phyloP scores from a whole-genome alignment of 2,888 invertebrate species.

The Cremastinae sp. region DNA sequence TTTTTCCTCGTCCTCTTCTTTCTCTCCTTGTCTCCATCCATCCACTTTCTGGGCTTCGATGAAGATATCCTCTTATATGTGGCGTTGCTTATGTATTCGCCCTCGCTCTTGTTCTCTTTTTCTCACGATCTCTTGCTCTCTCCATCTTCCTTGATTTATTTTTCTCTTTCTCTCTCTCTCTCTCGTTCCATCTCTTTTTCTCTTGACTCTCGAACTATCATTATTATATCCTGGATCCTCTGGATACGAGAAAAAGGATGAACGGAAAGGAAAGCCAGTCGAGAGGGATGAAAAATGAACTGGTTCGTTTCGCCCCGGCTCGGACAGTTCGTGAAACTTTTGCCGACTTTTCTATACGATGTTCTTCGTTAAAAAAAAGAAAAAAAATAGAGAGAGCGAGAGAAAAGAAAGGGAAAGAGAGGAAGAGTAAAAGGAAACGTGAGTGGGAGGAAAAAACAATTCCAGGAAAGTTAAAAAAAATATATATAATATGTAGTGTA shows the following conservation, averaged over 20 bases:
- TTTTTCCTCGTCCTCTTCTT: neutral
- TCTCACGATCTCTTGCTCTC: neutral
- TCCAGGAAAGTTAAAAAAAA: too few relatives aligned
- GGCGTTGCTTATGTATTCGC: slow-evolving; percentile 25
- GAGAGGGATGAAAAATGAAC: slow-evolving; percentile 74
- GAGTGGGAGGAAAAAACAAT: slow-evolving; percentile 43
- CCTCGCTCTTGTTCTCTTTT: too few relatives aligned
- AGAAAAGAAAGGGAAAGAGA: slow-evolving; percentile 57
- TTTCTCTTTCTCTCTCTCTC: slow-evolving; percentile 4
- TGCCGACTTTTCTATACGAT: slow-evolving; percentile 68
- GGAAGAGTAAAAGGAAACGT: slow-evolving; percentile 50
- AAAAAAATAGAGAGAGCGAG: slow-evolving; percentile 39
- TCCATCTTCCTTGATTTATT: slow-evolving; percentile 15
- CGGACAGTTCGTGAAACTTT: slow-evolving; percentile 71
- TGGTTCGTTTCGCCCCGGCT: slow-evolving; percentile 67
- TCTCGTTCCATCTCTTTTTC: neutral
- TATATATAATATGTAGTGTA: too few relatives aligned
- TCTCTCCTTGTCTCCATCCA: neutral
- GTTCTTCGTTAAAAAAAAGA: slow-evolving; percentile 65
- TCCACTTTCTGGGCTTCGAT: slow-evolving; percentile 22
- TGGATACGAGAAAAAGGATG: slow-evolving; percentile 9
- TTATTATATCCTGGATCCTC: slow-evolving; percentile 50
- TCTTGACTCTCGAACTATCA: slow-evolving; percentile 34
- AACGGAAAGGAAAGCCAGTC: slow-evolving; percentile 54
- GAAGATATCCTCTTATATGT: slow-evolving; percentile 43